Evolutionary conservation across 1,140 invertebrate genomes (phyloP), one percentile per base, ranked within the genome.

Genomic region (Nasonia longicornis): DNA sequence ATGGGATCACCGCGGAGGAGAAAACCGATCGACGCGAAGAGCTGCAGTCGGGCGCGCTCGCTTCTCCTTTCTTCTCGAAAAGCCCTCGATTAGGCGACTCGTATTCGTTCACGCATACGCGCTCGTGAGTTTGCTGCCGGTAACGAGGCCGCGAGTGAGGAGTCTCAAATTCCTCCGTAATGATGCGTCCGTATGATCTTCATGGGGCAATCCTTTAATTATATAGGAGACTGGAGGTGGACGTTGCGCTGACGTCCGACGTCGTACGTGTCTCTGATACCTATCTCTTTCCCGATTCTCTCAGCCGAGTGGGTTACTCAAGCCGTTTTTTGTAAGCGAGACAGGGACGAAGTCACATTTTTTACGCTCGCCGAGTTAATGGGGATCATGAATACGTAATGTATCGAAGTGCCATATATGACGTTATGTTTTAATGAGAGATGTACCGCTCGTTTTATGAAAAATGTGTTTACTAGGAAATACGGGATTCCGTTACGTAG

Each of bases 151-250:
- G 52, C 1, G 52, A 20, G 11, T 1, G 11, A 12, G 22, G 35
- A 35, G 38, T 64, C 35, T 66, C 48, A 16, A 52, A 79, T 79
- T 45, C 69, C n/a, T 29, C 31, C 3, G 2, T 66, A 63, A 58
- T n/a, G 45, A 58, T 72, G 11, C 16, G n/a, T 0, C n/a, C 14
- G 7, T 78, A 71, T 42, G 67, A 79, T 72, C 69, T 58, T 63
- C 69, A 35, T 63, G n/a, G 42, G 48, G 22, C 67, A 66, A 79
- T 58, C 69, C 29, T 42, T 58, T 79, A 71, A 72, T 79, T 42
- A 29, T 63, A 78, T 14, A 26, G 45, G 66, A 35, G 31, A 70
- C 76, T 29, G 26, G 11, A 52, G 29, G 14, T 14, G 16, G 16
- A 31, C n/a, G 31, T 31, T 63, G 31, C 8, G 20, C 58, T 35